Conservation (phyloP, 2,797 vertebrate species). For the Pseudomugil gertrudae region DNA sequence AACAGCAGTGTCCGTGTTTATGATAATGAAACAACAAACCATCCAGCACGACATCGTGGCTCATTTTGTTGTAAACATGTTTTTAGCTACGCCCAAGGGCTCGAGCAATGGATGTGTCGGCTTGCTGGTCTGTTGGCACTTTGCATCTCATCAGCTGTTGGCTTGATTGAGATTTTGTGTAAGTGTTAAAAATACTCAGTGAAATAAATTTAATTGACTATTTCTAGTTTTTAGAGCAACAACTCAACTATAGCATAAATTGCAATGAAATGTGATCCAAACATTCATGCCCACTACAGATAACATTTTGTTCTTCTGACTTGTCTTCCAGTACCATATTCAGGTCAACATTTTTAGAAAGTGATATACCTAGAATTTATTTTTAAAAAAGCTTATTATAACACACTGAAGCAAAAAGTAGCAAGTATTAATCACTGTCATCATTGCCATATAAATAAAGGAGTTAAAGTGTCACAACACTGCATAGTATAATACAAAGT, state of each 20-base stretch:
- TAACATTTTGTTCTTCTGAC: not conserved
- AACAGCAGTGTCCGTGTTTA: constrained; percentile 1
- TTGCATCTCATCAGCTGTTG: constrained; percentile 9
- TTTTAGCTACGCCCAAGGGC: constrained; percentile 12
- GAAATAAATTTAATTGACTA: not conserved
- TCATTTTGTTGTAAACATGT: constrained; percentile 27
- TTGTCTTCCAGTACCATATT: not conserved
- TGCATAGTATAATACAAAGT: no score
- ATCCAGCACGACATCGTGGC: constrained; percentile 21
- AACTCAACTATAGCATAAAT: not conserved
- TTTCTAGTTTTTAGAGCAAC: constrained; percentile 10
- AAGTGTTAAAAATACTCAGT: not conserved
- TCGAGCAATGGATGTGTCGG: not conserved
- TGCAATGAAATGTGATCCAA: not conserved
- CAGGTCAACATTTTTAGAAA: not conserved
- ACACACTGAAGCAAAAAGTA: not conserved
- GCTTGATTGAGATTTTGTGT: not conserved
- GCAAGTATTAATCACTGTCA: no score
- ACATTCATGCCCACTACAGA: not conserved
- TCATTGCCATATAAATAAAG: no score
- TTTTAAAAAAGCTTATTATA: not conserved
- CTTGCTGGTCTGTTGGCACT: constrained; percentile 9
- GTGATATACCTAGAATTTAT: not conserved
- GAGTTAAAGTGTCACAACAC: no score
- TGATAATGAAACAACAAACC: constrained; percentile 28